These are phyloP conservation scores for Pseudotriccus pelzelni DNA, from an alignment of 2,797 vertebrate species.

Conservation along the genomic window DNA sequence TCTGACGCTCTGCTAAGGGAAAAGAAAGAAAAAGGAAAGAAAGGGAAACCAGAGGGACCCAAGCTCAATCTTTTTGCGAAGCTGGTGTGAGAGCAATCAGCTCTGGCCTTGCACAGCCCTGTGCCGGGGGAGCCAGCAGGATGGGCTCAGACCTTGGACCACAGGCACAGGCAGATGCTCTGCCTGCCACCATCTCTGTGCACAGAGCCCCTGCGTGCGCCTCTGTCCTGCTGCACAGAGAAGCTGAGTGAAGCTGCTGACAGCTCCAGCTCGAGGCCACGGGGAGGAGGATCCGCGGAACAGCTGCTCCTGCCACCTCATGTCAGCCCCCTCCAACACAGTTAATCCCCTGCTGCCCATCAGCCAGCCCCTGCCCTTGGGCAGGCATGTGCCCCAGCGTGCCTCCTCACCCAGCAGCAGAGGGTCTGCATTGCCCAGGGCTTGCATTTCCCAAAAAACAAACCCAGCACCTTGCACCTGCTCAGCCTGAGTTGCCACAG, in stretches of 20 bases:
- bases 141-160: no score
- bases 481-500: neutral
- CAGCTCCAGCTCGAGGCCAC: neutral
- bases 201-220: neutral
- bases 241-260: neutral
- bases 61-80: neutral
- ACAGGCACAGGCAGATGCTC: neutral
- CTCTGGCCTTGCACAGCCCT: neutral
- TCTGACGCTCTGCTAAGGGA: neutral
- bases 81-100: neutral
- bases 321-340: neutral
- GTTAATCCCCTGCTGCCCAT: neutral
- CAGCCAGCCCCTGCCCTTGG: neutral
- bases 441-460: neutral
- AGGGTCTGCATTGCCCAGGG: accelerated
- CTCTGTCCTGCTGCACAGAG: neutral
- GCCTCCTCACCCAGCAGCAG: neutral
- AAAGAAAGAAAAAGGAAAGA: neutral
- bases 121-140: neutral
- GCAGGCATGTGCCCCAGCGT: accelerated
- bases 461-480: neutral
- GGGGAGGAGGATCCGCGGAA: neutral
- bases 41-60: neutral
- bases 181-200: neutral
- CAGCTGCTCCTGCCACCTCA: accelerated